Evolutionary conservation across 2,113 vertebrate species (phyloP).

Genomic region (Boleophthalmus pectinirostris): DNA sequence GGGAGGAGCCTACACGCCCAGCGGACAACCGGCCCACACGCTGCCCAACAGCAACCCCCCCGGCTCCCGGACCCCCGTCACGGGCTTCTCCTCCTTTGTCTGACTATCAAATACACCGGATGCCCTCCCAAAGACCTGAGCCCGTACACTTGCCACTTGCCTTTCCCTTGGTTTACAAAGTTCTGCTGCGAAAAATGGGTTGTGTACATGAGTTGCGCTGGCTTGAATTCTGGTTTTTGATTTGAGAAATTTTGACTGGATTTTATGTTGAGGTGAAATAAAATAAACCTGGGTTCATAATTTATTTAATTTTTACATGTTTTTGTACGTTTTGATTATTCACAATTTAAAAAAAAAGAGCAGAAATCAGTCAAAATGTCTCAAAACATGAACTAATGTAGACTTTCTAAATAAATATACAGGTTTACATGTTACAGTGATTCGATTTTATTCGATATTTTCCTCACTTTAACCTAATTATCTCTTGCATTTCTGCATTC

Average conservation of each 20-base stretch:
- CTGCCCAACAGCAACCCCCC: constrained; percentile 73
- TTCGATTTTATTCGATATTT: too few species aligned
- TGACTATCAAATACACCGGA: constrained; percentile 73
- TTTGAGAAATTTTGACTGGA: neutral
- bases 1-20: constrained; percentile 88
- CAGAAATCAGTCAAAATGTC: too few species aligned
- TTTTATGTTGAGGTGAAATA: neutral
- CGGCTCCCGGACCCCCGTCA: constrained; percentile 89
- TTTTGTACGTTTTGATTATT: too few species aligned
- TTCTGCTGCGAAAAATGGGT: constrained; percentile 6
- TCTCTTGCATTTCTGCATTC: too few species aligned
- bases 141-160: constrained; percentile 46
- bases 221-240: neutral
- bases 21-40: constrained; percentile 80
- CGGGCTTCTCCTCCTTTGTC: constrained; percentile 96
- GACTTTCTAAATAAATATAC: too few species aligned
- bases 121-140: constrained; percentile 52
- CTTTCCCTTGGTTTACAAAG: constrained; percentile 51
- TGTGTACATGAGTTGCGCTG: neutral
- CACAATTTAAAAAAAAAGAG: too few species aligned
- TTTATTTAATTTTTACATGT: neutral
- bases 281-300: neutral
- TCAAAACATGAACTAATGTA: too few species aligned
- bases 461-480: too few species aligned
- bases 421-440: too few species aligned